phyloP scores from a whole-genome alignment of 2,797 vertebrate species.

The Myripristis murdjan region DNA sequence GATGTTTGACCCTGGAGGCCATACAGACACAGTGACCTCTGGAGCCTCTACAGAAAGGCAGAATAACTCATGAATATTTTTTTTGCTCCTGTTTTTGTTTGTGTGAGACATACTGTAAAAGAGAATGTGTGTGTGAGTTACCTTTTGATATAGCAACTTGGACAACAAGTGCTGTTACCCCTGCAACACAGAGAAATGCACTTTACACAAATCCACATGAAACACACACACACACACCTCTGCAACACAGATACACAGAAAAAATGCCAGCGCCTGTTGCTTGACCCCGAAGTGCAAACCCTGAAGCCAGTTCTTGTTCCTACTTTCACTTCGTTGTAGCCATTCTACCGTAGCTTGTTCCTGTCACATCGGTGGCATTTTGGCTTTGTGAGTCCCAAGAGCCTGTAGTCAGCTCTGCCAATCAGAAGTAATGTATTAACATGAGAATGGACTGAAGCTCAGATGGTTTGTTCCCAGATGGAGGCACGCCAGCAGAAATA shows the following conservation, averaged over 20 bases:
- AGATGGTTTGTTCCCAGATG: constrained; percentile 40
- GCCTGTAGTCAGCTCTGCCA: constrained; percentile 21
- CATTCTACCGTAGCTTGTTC: constrained; percentile 30
- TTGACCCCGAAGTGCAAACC: not conserved
- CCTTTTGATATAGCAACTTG: constrained; percentile 51
- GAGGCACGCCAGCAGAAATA: constrained; percentile 12
- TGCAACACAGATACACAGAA: not conserved
- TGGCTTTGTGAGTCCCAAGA: not conserved
- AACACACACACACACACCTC: not conserved
- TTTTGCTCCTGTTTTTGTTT: not conserved
- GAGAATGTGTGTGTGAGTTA: constrained; percentile 21
- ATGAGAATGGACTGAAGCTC: constrained; percentile 29
- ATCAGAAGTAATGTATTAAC: constrained; percentile 36
- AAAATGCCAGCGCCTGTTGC: not conserved
- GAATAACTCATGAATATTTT: constrained; percentile 3
- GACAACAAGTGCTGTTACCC: constrained; percentile 48
- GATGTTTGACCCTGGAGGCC: constrained; percentile 66
- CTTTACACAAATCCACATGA: constrained; percentile 29
- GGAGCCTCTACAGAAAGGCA: constrained; percentile 52
- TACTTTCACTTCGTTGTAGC: not conserved
- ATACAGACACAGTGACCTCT: constrained; percentile 54
- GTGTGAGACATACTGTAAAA: not conserved
- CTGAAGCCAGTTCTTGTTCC: not conserved
- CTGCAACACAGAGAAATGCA: constrained; percentile 63
- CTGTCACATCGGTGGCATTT: constrained; percentile 11